Conservation (phyloP, 1,140 invertebrate species). For the Leptoteleia sp. region DNA sequence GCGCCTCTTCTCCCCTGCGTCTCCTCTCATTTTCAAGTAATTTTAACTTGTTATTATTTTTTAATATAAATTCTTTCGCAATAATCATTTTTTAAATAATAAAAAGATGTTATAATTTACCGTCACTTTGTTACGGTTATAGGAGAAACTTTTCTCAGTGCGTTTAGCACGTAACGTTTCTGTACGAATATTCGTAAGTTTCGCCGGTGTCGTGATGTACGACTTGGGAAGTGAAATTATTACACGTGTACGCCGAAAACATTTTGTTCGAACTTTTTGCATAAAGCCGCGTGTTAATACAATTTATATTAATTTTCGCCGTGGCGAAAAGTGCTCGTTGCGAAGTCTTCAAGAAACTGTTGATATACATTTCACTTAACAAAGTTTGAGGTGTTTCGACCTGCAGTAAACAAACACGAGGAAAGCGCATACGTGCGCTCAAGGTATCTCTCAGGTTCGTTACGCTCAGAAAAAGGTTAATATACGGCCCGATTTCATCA, state of each 20-base stretch:
- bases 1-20: too few relatives aligned
- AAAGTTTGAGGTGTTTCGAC: constrained; percentile 36
- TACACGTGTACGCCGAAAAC: constrained; percentile 1
- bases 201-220: neutral
- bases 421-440: constrained; percentile 11
- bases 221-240: constrained; percentile 14
- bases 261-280: constrained; percentile 29
- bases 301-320: constrained; percentile 49
- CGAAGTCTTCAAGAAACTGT: constrained; percentile 51
- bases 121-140: too few relatives aligned
- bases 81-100: too few relatives aligned
- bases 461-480: constrained; percentile 22
- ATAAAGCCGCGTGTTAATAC: constrained; percentile 30
- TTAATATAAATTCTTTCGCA: too few relatives aligned
- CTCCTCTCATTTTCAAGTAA: too few relatives aligned
- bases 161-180: neutral
- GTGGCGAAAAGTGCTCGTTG: constrained; percentile 27
- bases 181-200: constrained; percentile 4
- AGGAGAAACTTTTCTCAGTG: too few relatives aligned
- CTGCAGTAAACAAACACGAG: constrained; percentile 29
- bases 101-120: too few relatives aligned
- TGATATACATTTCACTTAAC: constrained; percentile 55
- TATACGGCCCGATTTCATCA: constrained; percentile 36
- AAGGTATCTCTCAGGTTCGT: constrained; percentile 11
- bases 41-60: too few relatives aligned